These are phyloP conservation scores for Penaeus vannamei DNA, from an alignment of 1,140 invertebrate genomes.

Conservation along the genomic window DNA sequence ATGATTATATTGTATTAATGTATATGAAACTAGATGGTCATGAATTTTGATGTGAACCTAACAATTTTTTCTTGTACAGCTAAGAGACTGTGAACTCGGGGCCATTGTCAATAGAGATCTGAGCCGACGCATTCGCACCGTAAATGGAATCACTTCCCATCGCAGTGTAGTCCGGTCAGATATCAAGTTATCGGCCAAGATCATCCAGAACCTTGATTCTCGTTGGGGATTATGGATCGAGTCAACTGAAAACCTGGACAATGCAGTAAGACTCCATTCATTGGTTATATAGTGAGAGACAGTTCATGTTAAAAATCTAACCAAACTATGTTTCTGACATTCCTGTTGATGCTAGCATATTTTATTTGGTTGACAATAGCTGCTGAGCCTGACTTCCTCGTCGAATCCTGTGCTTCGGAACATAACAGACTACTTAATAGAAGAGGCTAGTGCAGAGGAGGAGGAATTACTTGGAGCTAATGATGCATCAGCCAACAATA, in stretches of 20 bases:
- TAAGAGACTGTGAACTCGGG: constrained; percentile 93
- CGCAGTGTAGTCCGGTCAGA: constrained; percentile 92
- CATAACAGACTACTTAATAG: constrained; percentile 98
- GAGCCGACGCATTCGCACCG: constrained; percentile 90
- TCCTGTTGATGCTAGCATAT: neutral
- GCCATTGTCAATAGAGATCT: constrained; percentile 96
- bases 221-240: constrained; percentile 80
- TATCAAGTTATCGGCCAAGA: constrained; percentile 93
- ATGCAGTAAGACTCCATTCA: constrained; percentile 54
- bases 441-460: constrained; percentile 98
- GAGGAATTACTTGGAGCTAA: constrained; percentile 91
- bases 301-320: neutral
- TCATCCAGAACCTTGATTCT: constrained; percentile 94
- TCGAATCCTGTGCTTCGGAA: constrained; percentile 97
- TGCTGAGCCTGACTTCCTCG: constrained; percentile 79
- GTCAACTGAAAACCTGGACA: neutral
- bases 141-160: constrained; percentile 93
- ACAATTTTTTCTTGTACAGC: constrained; percentile 73
- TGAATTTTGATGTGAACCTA: neutral
- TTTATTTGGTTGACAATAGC: constrained; percentile 27
- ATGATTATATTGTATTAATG: constrained; percentile 38
- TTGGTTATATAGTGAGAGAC: neutral
- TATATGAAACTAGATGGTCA: neutral
- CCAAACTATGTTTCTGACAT: neutral
- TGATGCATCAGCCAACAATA: constrained; percentile 67